A percentile compares a stretch with the other conserved stretches of the same genome.
Evolutionary conservation across 2,113 vertebrate species (phyloP).

Genomic region (Aix galericulata): DNA sequence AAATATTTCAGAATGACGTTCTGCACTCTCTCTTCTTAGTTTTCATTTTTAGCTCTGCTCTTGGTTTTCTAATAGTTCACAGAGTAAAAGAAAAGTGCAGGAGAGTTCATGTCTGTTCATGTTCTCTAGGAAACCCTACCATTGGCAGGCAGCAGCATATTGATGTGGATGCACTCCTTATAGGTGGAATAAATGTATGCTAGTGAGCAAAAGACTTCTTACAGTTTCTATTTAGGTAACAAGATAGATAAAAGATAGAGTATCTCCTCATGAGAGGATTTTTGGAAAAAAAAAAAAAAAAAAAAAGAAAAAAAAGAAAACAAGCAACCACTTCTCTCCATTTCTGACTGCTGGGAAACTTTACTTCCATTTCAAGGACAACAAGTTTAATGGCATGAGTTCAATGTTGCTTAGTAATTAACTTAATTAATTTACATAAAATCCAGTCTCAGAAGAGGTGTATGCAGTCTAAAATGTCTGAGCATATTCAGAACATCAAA

Average conservation of each 20-base stretch:
- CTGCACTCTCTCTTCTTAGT: not conserved
- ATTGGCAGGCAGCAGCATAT: not conserved
- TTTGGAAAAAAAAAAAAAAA: not conserved
- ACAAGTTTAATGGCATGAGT: not conserved
- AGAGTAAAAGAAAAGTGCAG: not conserved
- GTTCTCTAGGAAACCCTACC: not conserved
- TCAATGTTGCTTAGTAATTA: not conserved
- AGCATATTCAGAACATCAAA: not conserved
- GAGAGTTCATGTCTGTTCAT: not conserved
- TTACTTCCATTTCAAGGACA: not conserved
- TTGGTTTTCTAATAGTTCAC: not conserved
- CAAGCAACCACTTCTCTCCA: not conserved
- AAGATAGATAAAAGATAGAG: not conserved
- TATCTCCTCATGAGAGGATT: not conserved
- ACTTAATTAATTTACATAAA: constrained; percentile 4
- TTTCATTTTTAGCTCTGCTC: not conserved
- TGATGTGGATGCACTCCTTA: not conserved
- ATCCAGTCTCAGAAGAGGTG: not conserved
- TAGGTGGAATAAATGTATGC: not conserved
- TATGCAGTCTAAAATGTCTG: not conserved
- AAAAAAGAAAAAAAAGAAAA: not conserved
- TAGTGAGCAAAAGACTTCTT: not conserved
- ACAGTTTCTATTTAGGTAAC: not conserved
- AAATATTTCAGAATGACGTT: not conserved
- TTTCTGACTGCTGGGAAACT: not conserved